These are phyloP conservation scores for Lingula anatina DNA, from an alignment of 2,888 invertebrate species.

Conservation along the genomic window DNA sequence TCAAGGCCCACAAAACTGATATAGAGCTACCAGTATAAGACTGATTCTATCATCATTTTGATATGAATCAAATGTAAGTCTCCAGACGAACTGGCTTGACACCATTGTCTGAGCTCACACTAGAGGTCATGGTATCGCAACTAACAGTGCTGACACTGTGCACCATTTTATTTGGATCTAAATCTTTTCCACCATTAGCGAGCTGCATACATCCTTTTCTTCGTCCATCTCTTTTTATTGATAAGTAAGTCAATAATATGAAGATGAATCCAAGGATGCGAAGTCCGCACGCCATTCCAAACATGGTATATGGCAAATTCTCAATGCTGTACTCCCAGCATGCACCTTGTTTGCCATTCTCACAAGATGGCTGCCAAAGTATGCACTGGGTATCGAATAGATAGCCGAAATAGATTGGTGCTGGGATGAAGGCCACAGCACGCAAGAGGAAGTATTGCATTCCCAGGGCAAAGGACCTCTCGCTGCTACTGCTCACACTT, in stretches of 20 bases:
- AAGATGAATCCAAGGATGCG: not conserved
- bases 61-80: too few relatives aligned
- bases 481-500: too few relatives aligned
- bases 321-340: conserved; percentile 87
- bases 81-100: too few relatives aligned
- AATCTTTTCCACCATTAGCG: too few relatives aligned
- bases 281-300: not conserved
- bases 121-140: too few relatives aligned
- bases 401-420: conserved; percentile 56
- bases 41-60: too few relatives aligned
- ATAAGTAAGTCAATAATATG: not conserved
- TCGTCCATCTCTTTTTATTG: not conserved
- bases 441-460: conserved; percentile 56
- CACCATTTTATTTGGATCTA: too few relatives aligned
- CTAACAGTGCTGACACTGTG: too few relatives aligned
- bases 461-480: conserved; percentile 56
- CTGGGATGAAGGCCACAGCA: conserved; percentile 50
- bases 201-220: too few relatives aligned
- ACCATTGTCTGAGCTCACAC: too few relatives aligned
- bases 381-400: conserved; percentile 56
- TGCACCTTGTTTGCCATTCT: conserved; percentile 62
- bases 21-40: too few relatives aligned
- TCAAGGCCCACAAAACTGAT: too few relatives aligned
- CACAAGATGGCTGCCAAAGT: conserved; percentile 53
- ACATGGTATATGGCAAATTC: not conserved